These are phyloP conservation scores for Brachionus asplanchnoidis DNA, from an alignment of 1,140 invertebrate genomes.

Conservation along the genomic window DNA sequence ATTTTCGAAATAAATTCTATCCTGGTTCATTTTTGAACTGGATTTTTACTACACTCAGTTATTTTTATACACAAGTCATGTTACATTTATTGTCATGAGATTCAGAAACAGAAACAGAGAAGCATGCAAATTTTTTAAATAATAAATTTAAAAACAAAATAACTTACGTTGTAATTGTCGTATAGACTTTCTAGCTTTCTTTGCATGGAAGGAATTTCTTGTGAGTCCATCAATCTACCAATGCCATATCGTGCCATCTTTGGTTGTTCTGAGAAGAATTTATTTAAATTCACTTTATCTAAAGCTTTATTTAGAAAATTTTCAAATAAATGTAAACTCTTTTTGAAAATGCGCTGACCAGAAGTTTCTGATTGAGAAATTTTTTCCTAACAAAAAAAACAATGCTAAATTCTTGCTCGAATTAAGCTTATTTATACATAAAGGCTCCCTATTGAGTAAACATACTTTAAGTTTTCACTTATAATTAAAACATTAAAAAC, in stretches of 20 bases:
- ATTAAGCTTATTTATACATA: neutral
- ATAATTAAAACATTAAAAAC: neutral
- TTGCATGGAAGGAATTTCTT: conserved; percentile 27
- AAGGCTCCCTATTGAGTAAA: neutral
- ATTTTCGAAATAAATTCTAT: neutral
- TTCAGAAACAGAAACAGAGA: neutral
- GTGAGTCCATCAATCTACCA: conserved; percentile 1
- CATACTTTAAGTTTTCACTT: neutral
- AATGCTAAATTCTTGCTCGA: neutral
- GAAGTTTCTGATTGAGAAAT: neutral
- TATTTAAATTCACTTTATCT: neutral
- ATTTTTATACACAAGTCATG: neutral
- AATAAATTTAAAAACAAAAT: neutral
- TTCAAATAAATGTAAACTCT: neutral
- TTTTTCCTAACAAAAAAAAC: neutral
- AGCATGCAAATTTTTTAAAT: neutral
- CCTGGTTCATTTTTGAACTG: neutral
- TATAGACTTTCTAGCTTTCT: conserved; percentile 37
- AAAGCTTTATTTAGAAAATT: neutral
- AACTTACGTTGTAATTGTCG: conserved; percentile 27
- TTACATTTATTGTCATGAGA: neutral
- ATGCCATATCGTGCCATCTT: conserved; percentile 35
- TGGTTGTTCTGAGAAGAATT: neutral
- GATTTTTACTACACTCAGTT: neutral
- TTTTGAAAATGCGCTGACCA: neutral